Conservation (phyloP, 2,797 vertebrate genomes). For the Acropternis orthonyx region DNA sequence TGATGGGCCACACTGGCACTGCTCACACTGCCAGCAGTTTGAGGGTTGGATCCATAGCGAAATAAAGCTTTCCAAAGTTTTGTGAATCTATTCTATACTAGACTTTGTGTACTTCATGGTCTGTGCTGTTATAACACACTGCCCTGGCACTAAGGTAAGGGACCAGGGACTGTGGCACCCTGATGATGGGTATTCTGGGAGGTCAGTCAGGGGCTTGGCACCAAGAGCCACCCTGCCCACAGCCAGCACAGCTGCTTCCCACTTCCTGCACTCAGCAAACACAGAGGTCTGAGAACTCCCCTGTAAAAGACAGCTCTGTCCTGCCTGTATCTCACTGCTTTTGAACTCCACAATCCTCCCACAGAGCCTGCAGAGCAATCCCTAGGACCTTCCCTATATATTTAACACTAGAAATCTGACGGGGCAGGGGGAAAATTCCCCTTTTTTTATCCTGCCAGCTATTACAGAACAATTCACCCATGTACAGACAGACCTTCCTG, state of each 20-base stretch:
- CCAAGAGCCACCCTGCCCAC: rapidly evolving
- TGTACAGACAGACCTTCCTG: background rate
- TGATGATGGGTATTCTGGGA: background rate
- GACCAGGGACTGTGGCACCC: rapidly evolving
- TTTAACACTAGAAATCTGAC: background rate
- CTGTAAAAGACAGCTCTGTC: background rate
- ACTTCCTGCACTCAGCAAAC: background rate
- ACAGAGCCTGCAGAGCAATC: background rate
- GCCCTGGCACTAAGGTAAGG: background rate
- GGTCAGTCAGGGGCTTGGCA: background rate
- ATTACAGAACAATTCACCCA: background rate
- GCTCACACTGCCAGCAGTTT: background rate
- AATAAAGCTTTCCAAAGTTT: background rate
- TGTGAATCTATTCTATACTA: rapidly evolving
- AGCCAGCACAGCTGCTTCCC: background rate
- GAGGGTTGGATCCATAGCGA: rapidly evolving
- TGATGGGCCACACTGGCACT: rapidly evolving
- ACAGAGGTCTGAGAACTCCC: background rate
- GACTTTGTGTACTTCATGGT: too few species aligned
- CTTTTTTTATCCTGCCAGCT: background rate
- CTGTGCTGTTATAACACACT: background rate
- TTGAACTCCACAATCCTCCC: background rate
- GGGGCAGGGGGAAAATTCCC: rapidly evolving
- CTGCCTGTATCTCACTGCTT: background rate
- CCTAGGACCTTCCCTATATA: background rate